Percentiles rank a stretch among this genome's conserved stretches.
These are phyloP conservation scores for Amaurobius ferox DNA, from an alignment of 2,888 invertebrate species.

Conservation along the genomic window DNA sequence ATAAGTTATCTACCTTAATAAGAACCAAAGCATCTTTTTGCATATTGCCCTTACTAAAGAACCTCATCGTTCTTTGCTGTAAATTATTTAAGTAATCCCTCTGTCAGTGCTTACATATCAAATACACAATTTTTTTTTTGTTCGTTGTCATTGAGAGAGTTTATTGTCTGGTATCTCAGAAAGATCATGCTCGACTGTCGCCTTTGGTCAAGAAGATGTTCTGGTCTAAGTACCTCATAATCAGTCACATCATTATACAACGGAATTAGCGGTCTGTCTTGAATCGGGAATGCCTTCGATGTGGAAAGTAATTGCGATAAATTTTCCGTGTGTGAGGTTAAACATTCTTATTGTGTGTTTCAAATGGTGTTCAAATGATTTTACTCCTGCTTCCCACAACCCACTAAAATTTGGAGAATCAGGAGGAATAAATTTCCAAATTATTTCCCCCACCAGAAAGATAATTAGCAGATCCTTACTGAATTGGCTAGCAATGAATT, in stretches of 20 bases:
- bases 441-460: conserved; percentile 56
- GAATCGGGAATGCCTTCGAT: conserved; percentile 76
- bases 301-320: conserved; percentile 75
- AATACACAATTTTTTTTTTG: background rate
- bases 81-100: conserved; percentile 16
- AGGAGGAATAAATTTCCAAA: conserved; percentile 73
- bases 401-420: conserved; percentile 71
- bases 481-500: background rate
- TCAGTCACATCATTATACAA: conserved; percentile 74
- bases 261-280: conserved; percentile 75
- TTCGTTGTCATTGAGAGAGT: conserved; percentile 74
- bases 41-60: conserved; percentile 70
- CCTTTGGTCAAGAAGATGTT: conserved; percentile 75
- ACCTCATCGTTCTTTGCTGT: conserved; percentile 74
- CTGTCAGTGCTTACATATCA: background rate
- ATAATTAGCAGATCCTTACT: background rate
- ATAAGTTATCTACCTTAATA: conserved; percentile 19
- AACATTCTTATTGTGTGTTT: conserved; percentile 73
- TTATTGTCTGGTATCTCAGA: conserved; percentile 65
- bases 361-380: conserved; percentile 69
- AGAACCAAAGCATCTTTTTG: conserved; percentile 65
- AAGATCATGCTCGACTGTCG: conserved; percentile 74
- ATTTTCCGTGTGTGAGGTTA: conserved; percentile 75
- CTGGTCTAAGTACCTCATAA: conserved; percentile 75
- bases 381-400: conserved; percentile 70